These are phyloP conservation scores for Diorhabda elongata DNA, from an alignment of 1,140 invertebrate genomes.

Conservation along the genomic window DNA sequence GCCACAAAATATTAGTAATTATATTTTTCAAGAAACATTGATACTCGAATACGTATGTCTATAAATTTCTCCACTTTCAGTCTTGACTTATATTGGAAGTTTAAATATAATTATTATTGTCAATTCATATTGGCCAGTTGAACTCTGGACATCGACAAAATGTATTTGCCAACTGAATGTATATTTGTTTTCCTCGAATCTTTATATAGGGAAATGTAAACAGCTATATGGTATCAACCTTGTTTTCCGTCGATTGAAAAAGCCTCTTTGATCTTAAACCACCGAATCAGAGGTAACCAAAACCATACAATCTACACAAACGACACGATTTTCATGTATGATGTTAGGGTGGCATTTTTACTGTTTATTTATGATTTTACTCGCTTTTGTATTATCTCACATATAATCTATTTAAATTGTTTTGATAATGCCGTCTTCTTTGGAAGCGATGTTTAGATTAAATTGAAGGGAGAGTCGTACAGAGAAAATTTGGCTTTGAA, in stretches of 20 bases:
- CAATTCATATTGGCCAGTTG: too few relatives aligned
- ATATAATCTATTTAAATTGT: constrained; percentile 16
- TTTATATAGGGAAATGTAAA: constrained; percentile 3
- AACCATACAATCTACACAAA: not conserved
- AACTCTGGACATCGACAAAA: not conserved
- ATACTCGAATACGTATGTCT: too few relatives aligned
- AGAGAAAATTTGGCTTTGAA: not conserved
- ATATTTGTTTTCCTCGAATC: not conserved
- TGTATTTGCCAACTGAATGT: not conserved
- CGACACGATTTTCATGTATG: constrained; percentile 1
- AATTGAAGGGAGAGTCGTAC: not conserved
- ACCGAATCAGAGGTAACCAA: not conserved
- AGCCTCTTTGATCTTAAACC: not conserved
- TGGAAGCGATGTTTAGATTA: not conserved
- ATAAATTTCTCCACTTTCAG: too few relatives aligned
- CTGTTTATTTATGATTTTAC: constrained; percentile 15
- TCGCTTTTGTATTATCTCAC: constrained; percentile 10
- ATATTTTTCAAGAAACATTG: too few relatives aligned
- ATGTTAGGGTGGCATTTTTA: constrained; percentile 5
- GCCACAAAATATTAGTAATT: too few relatives aligned
- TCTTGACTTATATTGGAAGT: too few relatives aligned
- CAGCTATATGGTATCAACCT: not conserved
- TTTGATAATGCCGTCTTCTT: constrained; percentile 11
- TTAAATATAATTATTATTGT: too few relatives aligned
- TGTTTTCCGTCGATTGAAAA: constrained; percentile 2